Evolutionary conservation across 2,113 vertebrate species (phyloP).

Genomic region (Gopherus evgoodei): DNA sequence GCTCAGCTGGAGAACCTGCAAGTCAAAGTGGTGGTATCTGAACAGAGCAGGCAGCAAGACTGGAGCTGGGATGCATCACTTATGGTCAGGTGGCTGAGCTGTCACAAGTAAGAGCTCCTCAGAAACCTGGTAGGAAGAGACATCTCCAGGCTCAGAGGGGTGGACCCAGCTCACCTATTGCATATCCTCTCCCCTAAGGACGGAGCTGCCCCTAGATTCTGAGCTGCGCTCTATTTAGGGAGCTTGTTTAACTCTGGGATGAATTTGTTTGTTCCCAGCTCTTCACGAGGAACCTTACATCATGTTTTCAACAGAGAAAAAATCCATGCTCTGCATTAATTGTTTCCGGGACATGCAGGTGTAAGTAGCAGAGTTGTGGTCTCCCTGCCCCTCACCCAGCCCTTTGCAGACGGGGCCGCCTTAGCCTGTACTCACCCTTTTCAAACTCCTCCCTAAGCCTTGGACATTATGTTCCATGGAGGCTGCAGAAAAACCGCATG

Average conservation of each 20-base stretch:
- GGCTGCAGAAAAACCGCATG: background rate
- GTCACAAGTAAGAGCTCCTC: background rate
- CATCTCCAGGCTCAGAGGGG: background rate
- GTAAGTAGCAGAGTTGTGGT: constrained; percentile 73
- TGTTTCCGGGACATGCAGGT: constrained; percentile 97
- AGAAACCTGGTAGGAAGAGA: background rate
- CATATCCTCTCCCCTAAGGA: background rate
- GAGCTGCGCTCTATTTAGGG: background rate
- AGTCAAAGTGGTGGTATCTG: background rate
- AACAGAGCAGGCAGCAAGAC: background rate
- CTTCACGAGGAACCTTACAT: constrained; percentile 95
- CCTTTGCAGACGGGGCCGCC: background rate
- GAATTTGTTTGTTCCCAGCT: constrained; percentile 72
- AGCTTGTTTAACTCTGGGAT: background rate
- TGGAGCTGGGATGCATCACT: background rate
- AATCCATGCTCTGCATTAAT: constrained; percentile 95
- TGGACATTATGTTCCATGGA: background rate
- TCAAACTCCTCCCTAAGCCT: background rate
- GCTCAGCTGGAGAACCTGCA: background rate
- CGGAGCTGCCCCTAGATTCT: background rate
- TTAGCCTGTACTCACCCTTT: accelerated
- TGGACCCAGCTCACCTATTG: background rate
- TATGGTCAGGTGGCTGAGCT: background rate
- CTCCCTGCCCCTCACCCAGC: accelerated
- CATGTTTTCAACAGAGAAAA: constrained; percentile 95